A percentile compares a stretch with the other conserved stretches of the same genome.
phyloP scores from a whole-genome alignment of 2,113 vertebrate genomes.

The Apodemus sylvaticus region DNA sequence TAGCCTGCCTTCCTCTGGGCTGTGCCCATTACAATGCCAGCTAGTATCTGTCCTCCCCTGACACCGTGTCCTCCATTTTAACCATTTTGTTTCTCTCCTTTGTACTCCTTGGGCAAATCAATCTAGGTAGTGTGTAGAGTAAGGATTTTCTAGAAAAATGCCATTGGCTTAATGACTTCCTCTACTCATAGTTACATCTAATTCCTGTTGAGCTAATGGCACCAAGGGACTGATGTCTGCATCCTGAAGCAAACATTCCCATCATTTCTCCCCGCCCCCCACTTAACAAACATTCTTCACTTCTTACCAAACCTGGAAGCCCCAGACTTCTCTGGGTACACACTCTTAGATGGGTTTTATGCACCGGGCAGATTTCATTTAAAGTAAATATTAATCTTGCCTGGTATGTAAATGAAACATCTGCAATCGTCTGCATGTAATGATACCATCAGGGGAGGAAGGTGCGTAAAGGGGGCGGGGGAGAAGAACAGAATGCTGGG shows the following conservation, averaged over 20 bases:
- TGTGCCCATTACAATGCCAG: not conserved
- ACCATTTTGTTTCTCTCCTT: constrained; percentile 15
- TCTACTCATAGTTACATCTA: constrained; percentile 55
- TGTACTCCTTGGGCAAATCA: not conserved
- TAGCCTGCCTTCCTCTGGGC: not conserved
- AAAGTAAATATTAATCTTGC: constrained; percentile 72
- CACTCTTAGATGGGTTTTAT: constrained; percentile 58
- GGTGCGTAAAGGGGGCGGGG: constrained; percentile 2
- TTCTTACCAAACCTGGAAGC: constrained; percentile 59
- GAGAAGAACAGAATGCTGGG: constrained; percentile 62
- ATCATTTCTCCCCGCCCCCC: constrained; percentile 53
- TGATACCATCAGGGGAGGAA: constrained; percentile 57
- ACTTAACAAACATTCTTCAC: constrained; percentile 64
- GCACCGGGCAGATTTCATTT: constrained; percentile 57
- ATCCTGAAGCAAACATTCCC: constrained; percentile 61
- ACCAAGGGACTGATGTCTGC: constrained; percentile 56
- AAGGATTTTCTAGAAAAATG: constrained; percentile 57
- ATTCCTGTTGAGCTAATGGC: constrained; percentile 67
- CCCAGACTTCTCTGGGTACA: constrained; percentile 53
- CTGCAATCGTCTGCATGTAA: constrained; percentile 66
- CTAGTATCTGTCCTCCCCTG: not conserved
- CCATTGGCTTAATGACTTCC: constrained; percentile 62
- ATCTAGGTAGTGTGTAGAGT: constrained; percentile 31
- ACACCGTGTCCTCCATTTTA: constrained; percentile 32
- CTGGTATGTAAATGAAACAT: constrained; percentile 67